phyloP scores from a whole-genome alignment of 2,888 invertebrate species.

The Meghimatium bilineatum region DNA sequence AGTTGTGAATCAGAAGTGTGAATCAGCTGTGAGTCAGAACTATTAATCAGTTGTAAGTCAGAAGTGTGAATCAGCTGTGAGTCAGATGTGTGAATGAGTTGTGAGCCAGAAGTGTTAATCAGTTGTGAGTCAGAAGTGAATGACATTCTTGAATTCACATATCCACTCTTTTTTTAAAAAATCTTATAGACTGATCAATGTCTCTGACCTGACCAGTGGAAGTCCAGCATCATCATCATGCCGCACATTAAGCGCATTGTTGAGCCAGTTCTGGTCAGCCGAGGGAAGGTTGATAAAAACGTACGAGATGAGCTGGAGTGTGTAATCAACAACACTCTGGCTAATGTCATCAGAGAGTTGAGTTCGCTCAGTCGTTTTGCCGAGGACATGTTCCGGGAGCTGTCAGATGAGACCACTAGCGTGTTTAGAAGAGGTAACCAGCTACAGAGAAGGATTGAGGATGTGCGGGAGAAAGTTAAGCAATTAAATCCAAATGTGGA shows the following conservation, averaged over 20 bases:
- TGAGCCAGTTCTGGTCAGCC: slow-evolving; percentile 95
- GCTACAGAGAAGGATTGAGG: slow-evolving; percentile 92
- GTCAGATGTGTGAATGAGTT: too few relatives aligned
- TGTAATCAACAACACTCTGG: slow-evolving; percentile 96
- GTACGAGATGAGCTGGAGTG: slow-evolving; percentile 92
- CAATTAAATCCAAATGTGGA: slow-evolving; percentile 95
- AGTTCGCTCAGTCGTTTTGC: slow-evolving; percentile 95
- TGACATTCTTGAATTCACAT: neutral
- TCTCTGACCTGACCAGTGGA: neutral
- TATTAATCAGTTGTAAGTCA: too few relatives aligned
- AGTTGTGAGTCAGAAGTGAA: neutral
- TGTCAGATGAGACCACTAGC: slow-evolving; percentile 92
- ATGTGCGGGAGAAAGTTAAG: slow-evolving; percentile 94
- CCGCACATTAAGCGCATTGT: slow-evolving; percentile 97
- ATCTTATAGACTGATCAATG: neutral
- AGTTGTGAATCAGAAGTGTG: too few relatives aligned
- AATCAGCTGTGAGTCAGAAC: too few relatives aligned
- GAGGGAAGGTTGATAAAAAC: slow-evolving; percentile 87
- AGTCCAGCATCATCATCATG: slow-evolving; percentile 81
- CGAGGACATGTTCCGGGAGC: slow-evolving; percentile 97
- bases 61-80: too few relatives aligned
- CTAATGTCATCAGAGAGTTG: slow-evolving; percentile 89
- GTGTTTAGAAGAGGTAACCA: slow-evolving; percentile 92
- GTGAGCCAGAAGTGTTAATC: neutral
- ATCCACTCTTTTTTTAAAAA: neutral